Base-by-base conservation (phyloP, 2,113 vertebrate genomes). In the Peromyscus californicus region DNA sequence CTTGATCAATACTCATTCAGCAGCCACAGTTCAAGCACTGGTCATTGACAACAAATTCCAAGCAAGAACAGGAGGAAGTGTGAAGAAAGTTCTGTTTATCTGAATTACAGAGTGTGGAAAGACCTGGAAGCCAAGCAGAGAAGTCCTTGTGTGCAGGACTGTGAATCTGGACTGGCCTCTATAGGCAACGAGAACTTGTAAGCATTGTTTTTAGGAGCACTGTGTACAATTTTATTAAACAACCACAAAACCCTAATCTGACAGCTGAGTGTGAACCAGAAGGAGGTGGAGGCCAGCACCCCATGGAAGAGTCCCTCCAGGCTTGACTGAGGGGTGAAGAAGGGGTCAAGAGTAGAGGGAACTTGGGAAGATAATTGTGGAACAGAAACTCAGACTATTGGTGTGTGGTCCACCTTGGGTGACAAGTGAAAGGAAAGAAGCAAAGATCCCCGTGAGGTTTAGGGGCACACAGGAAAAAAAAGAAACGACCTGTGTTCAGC, bases 371-470 rank as follows among this genome's bases (percentile, higher is more conserved):
- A 83, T 45, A 91, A 3, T 15, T 87, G 36, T 2, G 79, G 31
- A 96, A 75, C 54, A 54, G 33, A 94, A 61, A 79, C 36, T 61
- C 70, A 91, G 39, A 72, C 65, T 86, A 89, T 94, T 24, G 3
- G 12, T 69, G 13, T 59, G 42, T 39, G 85, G 78, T 89, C 51
- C 48, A 33, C 89, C 29, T 12, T 3, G 33, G 61, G 67, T 59
- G 72, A 92, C 42, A 87, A 4, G 9, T 61, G 7, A 84, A 95
- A 78, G 15, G 57, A 31, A 93, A 86, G 72, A 31, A 65, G 39
- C 80, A 76, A 80, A 96, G 80, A 79, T 54, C 15, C 31, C 31
- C 39, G 17, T 89, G 83, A 94, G 42, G 89, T 69, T 95, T 74
- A 87, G 13, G 92, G n/a, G 10, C 61, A 65, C 24, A 80, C 57